Conservation (phyloP, 2,113 vertebrate species). For the Microtus oregoni region DNA sequence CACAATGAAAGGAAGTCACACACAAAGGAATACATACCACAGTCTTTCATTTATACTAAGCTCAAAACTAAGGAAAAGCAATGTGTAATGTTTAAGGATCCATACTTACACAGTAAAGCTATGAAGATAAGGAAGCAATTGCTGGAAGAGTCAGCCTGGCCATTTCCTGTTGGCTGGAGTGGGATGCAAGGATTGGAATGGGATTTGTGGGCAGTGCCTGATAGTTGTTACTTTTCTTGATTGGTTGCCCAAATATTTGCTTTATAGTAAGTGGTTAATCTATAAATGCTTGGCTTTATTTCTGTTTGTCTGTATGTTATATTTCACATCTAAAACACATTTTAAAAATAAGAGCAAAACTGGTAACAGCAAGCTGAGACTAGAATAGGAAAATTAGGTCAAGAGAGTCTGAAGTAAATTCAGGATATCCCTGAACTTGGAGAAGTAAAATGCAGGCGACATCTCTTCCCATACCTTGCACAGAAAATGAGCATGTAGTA, state of each 20-base stretch:
- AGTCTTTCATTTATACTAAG: slow-evolving; percentile 53
- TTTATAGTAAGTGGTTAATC: neutral
- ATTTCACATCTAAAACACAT: slow-evolving; percentile 46
- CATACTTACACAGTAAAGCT: neutral
- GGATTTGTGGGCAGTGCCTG: neutral
- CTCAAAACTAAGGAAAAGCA: slow-evolving; percentile 26
- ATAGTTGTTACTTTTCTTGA: slow-evolving; percentile 24
- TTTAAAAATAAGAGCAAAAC: slow-evolving; percentile 35
- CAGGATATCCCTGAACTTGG: neutral
- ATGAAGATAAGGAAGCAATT: slow-evolving; percentile 40
- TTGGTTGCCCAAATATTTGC: neutral
- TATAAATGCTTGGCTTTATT: neutral
- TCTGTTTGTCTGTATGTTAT: slow-evolving; percentile 9
- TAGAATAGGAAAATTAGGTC: neutral
- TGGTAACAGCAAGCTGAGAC: neutral
- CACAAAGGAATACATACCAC: slow-evolving; percentile 42
- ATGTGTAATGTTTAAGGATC: neutral
- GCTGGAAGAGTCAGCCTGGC: slow-evolving; percentile 17
- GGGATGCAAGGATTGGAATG: neutral
- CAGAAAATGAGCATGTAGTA: neutral
- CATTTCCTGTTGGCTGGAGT: neutral
- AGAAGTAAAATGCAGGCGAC: neutral
- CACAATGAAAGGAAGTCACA: slow-evolving; percentile 59
- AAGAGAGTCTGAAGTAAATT: slow-evolving; percentile 11
- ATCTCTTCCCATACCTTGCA: neutral